These are phyloP conservation scores for Tiaroga cobitis DNA, from an alignment of 2,797 vertebrate genomes.

Conservation along the genomic window DNA sequence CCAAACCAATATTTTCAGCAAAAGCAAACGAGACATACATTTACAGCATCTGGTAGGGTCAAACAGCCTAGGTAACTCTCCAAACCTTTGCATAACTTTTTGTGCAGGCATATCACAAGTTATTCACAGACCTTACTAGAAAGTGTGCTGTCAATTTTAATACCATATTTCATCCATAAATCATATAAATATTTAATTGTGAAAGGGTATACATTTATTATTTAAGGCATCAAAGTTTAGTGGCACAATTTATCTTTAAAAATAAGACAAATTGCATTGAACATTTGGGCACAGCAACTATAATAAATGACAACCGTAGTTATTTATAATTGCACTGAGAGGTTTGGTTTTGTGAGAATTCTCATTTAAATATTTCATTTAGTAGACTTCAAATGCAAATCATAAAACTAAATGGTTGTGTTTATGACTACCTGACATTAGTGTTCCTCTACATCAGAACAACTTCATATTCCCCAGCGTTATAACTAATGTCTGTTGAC, in stretches of 20 bases:
- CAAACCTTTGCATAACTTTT: neutral
- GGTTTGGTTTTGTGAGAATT: neutral
- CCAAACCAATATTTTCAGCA: neutral
- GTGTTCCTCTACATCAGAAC: neutral
- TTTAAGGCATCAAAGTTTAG: neutral
- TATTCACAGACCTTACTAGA: neutral
- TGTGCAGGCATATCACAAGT: neutral
- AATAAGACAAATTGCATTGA: slow-evolving; percentile 1
- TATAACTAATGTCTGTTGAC: slow-evolving; percentile 8
- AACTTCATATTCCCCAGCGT: neutral
- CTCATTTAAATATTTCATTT: neutral
- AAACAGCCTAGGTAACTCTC: neutral
- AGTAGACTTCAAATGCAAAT: neutral
- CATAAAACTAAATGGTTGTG: neutral
- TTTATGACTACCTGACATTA: neutral
- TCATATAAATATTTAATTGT: slow-evolving; percentile 7
- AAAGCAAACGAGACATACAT: neutral
- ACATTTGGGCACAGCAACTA: neutral
- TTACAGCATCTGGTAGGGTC: neutral
- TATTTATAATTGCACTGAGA: neutral
- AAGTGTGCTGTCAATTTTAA: neutral
- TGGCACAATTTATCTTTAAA: neutral
- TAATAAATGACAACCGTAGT: neutral
- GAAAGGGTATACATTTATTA: neutral
- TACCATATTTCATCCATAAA: neutral